Evolutionary conservation across 2,113 vertebrate genomes (phyloP).

Genomic region (Tympanuchus pallidicinctus): DNA sequence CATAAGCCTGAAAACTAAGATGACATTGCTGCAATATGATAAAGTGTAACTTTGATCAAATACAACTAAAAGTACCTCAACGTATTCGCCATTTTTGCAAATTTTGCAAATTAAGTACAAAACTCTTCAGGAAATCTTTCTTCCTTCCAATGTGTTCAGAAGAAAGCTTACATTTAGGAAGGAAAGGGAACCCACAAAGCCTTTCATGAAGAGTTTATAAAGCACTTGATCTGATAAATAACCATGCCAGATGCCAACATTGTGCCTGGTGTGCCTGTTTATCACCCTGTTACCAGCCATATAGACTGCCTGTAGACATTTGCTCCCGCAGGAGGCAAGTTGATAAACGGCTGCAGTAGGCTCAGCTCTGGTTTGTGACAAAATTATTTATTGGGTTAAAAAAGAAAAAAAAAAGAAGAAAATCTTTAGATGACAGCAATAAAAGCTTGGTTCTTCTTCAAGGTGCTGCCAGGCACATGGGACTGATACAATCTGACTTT

Average conservation of each 20-base stretch:
- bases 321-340: not conserved
- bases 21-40: not conserved
- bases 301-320: not conserved
- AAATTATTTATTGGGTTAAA: not conserved
- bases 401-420: not conserved
- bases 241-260: not conserved
- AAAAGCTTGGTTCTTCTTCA: not conserved
- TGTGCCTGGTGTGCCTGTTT: not conserved
- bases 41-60: not conserved
- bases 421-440: not conserved
- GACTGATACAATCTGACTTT: not conserved
- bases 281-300: conserved; percentile 6
- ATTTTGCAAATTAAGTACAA: not conserved
- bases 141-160: not conserved
- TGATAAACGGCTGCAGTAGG: not conserved
- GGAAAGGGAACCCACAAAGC: not conserved
- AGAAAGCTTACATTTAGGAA: not conserved
- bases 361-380: not conserved
- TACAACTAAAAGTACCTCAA: not conserved
- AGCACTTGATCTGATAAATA: not conserved
- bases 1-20: not conserved
- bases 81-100: not conserved
- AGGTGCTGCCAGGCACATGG: not conserved
- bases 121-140: not conserved
- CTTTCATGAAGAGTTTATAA: not conserved